phyloP scores from a whole-genome alignment of 2,113 vertebrate genomes.

The Calidris pygmaea region DNA sequence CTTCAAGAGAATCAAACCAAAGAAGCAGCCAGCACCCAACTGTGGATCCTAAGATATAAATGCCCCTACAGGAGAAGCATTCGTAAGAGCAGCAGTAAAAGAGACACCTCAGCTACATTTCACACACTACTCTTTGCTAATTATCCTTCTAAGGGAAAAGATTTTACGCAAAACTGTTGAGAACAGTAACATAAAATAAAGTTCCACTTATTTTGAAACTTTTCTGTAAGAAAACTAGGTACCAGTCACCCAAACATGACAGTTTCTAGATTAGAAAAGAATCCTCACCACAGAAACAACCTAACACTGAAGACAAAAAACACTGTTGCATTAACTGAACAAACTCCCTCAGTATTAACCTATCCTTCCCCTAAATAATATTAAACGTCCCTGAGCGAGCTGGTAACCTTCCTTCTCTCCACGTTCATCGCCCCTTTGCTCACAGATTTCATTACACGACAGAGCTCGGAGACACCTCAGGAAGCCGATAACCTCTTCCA shows the following conservation, averaged over 20 bases:
- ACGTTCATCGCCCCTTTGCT: neutral
- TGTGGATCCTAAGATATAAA: neutral
- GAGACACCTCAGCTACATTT: neutral
- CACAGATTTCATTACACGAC: no score
- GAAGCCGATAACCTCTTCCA: neutral
- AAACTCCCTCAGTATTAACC: neutral
- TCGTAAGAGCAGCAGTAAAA: neutral
- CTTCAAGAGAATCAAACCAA: neutral
- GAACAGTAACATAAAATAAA: neutral
- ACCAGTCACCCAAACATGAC: neutral
- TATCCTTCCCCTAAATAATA: neutral
- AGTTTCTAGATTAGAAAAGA: neutral
- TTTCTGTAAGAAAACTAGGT: neutral
- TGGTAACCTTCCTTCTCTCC: neutral
- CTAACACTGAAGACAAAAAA: neutral
- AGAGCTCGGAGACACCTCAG: accelerated
- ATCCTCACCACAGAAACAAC: neutral
- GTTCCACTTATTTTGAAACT: neutral
- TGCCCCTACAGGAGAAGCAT: neutral
- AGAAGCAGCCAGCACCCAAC: neutral
- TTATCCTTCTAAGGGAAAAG: neutral
- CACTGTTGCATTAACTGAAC: neutral
- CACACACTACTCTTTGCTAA: neutral
- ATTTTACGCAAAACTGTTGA: neutral
- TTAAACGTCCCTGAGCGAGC: accelerated